Base-by-base conservation (phyloP, 2,888 invertebrate genomes). In the Noctua janthe region DNA sequence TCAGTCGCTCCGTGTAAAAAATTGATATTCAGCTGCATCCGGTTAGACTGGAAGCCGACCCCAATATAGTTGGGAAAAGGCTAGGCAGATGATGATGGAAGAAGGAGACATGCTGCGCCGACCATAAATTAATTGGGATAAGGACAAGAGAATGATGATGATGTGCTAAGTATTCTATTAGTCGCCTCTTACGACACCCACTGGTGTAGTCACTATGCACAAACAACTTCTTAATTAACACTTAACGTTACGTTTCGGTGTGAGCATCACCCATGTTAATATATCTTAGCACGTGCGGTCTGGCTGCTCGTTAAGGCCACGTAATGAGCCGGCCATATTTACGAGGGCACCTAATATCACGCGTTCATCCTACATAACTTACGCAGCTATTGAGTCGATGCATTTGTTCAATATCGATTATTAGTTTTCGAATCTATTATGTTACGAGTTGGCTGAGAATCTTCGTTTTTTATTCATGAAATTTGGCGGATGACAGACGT, bases 281-380 rank as follows among this genome's bases (percentile, higher is more conserved):
- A 92, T 91, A 93, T 91, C 87, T 89, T 81, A 91, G 94, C 95
- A 94, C 94, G 94, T 94, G 94, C 94, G 92, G 87, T 87, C 78
- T 67, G 82, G 83, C 85, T 88, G 91, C 94, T 95, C 93, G 95
- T 95, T 96, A 95, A 91, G 88, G 86, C 89, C 82, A 86, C 90
- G 93, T 95, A 96, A 96, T 96, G 95, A 95, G 94, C 91, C 90
- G 88, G 87, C 91, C 89, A 91, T 94, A 94, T 95, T 95, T 95
- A 95, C 93, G 94, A 93, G 92, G 91, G 93, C 92, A 92, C 92
- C 94, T 92, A 90, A 93, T 89, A 84, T 86, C 71, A 73, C 79
- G 79, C 87, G 74, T 86, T 87, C 85, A 80, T 81, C 67, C 83
- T 80, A 72, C 81, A 83, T 78, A 73, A 79, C 87, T 78, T 81